Evolutionary conservation across 2,797 vertebrate species (phyloP).

Genomic region (Periparus ater): DNA sequence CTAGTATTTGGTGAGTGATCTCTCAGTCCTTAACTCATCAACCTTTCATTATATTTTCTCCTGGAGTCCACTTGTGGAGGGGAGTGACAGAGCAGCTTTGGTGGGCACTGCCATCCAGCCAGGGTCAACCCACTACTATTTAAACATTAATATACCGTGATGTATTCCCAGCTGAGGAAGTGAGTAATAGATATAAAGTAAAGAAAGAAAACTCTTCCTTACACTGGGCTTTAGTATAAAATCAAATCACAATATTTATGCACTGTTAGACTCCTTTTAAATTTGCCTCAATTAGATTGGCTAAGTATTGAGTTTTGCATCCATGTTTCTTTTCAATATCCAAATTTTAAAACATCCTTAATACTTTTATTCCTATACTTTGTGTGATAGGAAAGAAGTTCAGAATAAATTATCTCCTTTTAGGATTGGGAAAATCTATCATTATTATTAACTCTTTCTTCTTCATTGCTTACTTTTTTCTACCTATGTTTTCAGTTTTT

Average conservation of each 20-base stretch:
- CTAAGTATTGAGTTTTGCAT: neutral
- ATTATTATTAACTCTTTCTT: neutral
- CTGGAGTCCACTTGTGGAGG: neutral
- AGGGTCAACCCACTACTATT: rapidly evolving
- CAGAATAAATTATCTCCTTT: neutral
- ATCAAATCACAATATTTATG: neutral
- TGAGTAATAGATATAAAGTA: neutral
- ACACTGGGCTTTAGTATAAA: neutral
- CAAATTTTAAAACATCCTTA: neutral
- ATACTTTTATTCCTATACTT: neutral
- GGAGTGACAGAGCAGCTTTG: neutral
- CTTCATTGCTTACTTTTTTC: neutral
- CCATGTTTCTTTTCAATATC: neutral
- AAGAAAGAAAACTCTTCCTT: neutral
- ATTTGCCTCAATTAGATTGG: neutral
- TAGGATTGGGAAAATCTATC: neutral
- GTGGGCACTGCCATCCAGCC: neutral
- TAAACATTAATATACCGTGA: neutral
- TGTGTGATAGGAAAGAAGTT: neutral
- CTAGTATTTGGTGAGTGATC: neutral
- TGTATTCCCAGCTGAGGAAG: neutral
- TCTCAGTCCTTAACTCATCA: neutral
- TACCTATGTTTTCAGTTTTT: neutral
- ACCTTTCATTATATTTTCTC: neutral
- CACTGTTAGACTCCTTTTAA: neutral